Conservation (phyloP, 2,113 vertebrate species). For the Corythoichthys haematopterus region DNA sequence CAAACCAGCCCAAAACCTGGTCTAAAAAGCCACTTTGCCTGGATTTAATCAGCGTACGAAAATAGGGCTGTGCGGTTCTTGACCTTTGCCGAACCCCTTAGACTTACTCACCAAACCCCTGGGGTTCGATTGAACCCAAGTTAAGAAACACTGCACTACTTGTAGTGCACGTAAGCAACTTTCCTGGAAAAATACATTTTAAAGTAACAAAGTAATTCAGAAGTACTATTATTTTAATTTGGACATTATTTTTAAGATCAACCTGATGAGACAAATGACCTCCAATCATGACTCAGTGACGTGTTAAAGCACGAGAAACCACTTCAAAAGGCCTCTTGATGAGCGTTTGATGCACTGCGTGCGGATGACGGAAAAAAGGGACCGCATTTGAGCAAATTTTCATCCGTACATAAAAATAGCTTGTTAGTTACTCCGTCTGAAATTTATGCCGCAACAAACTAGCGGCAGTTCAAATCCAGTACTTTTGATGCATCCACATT, state of each 20-base stretch:
- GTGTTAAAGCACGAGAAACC: slow-evolving; percentile 36
- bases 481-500: slow-evolving; percentile 14
- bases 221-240: not conserved
- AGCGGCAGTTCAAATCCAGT: slow-evolving; percentile 13
- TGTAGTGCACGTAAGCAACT: not conserved
- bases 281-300: slow-evolving; percentile 38
- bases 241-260: slow-evolving; percentile 36
- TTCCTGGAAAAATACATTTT: not conserved
- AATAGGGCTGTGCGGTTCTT: too few relatives aligned
- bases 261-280: slow-evolving; percentile 27
- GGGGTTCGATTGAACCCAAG: not conserved
- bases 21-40: too few relatives aligned
- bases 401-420: slow-evolving; percentile 38
- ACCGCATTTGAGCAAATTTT: slow-evolving; percentile 46
- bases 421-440: slow-evolving; percentile 38
- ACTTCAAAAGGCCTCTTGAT: slow-evolving; percentile 35
- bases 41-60: too few relatives aligned
- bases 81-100: too few relatives aligned
- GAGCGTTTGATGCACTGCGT: slow-evolving; percentile 23
- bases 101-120: too few relatives aligned
- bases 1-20: too few relatives aligned
- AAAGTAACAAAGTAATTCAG: not conserved
- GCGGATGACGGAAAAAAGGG: slow-evolving; percentile 34
- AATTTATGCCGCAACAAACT: slow-evolving; percentile 25
- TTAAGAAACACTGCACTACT: not conserved